phyloP scores from a whole-genome alignment of 1,140 invertebrate genomes.

The Tetranychus cinnabarinus region DNA sequence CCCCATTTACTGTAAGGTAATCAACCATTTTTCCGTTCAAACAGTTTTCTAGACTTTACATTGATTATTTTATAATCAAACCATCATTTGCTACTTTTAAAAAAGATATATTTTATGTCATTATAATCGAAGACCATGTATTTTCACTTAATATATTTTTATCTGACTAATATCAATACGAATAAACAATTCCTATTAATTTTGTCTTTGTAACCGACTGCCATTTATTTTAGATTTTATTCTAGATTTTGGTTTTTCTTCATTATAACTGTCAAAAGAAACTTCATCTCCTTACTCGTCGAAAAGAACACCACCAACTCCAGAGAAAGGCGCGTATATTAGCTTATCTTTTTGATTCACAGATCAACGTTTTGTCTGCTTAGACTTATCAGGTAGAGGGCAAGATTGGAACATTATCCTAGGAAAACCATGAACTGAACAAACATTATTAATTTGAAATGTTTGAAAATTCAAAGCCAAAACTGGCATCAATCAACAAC shows the following conservation, averaged over 20 bases:
- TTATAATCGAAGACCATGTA: too few species aligned
- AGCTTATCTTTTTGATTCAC: constrained; percentile 72
- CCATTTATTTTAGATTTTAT: too few species aligned
- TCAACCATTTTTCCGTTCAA: too few species aligned
- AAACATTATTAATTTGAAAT: constrained; percentile 97
- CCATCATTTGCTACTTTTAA: too few species aligned
- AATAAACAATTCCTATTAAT: too few species aligned
- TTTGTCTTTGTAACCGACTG: too few species aligned
- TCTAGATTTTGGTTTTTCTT: constrained; percentile 11
- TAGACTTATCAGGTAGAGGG: constrained; percentile 64
- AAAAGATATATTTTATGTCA: too few species aligned
- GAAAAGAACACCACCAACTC: constrained; percentile 96
- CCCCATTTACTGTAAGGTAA: too few species aligned
- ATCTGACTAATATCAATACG: too few species aligned
- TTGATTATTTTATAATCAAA: too few species aligned
- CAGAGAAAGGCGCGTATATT: constrained; percentile 95
- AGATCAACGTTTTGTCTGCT: constrained; percentile 38
- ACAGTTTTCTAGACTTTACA: too few species aligned
- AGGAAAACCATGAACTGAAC: constrained; percentile 94
- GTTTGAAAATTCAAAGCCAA: constrained; percentile 95
- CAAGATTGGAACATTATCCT: constrained; percentile 96
- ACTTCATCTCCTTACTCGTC: constrained; percentile 22
- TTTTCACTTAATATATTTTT: too few species aligned
- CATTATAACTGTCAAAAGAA: constrained; percentile 8
- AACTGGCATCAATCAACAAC: constrained; percentile 81